phyloP scores from a whole-genome alignment of 2,888 invertebrate genomes.

The Cynaeus angustus region DNA sequence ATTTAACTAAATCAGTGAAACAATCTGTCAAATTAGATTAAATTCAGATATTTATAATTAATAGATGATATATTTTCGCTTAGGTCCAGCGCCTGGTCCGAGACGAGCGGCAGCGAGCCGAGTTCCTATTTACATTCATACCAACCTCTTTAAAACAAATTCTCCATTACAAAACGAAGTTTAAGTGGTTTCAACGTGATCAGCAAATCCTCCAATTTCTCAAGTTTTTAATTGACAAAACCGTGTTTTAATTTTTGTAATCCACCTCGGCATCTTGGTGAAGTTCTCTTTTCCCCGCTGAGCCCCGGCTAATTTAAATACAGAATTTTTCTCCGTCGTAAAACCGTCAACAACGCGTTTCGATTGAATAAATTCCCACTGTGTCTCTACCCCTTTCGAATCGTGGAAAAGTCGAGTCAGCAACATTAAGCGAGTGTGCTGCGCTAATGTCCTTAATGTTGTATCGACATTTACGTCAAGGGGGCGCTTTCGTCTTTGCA shows the following conservation, averaged over 20 bases:
- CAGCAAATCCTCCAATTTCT: too few species aligned
- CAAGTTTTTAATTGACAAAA: too few species aligned
- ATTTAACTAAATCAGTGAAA: too few species aligned
- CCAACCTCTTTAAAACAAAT: too few species aligned
- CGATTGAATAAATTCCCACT: slow-evolving; percentile 14
- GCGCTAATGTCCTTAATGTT: slow-evolving; percentile 32
- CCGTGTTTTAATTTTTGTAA: background rate
- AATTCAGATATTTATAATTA: too few species aligned
- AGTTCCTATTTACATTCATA: too few species aligned
- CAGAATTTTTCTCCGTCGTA: slow-evolving; percentile 6
- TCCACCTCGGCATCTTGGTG: background rate
- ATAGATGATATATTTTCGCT: too few species aligned
- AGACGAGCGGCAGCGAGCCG: too few species aligned
- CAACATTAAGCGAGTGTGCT: slow-evolving; percentile 1
- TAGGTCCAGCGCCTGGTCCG: too few species aligned
- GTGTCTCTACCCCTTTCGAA: slow-evolving; percentile 17
- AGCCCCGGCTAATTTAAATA: slow-evolving; percentile 10
- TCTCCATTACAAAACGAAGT: too few species aligned
- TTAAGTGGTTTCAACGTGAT: too few species aligned
- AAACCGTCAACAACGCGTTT: background rate
- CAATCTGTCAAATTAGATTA: too few species aligned
- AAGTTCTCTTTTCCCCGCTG: background rate
- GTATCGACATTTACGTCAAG: slow-evolving; percentile 44
- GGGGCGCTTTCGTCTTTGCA: slow-evolving; percentile 11
- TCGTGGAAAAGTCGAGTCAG: slow-evolving; percentile 14